Evolutionary conservation across 2,797 vertebrate species (phyloP), one percentile per base, ranked within the genome.

Genomic region (Sphaeramia orbicularis): DNA sequence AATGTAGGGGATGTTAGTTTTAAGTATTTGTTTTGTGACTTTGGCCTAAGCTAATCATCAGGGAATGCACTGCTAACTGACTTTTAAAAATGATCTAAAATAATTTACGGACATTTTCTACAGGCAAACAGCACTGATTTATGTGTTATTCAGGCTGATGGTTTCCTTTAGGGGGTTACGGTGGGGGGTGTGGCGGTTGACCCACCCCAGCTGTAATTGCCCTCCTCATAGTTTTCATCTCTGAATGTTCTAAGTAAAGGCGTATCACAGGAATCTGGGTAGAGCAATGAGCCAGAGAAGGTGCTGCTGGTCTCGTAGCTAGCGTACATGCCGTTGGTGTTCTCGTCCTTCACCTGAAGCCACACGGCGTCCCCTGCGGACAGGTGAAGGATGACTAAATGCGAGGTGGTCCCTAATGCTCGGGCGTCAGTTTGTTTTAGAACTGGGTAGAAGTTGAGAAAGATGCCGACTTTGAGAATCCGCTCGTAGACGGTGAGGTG

Each of bases 241-340:
- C n/a, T n/a, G n/a, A n/a, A n/a, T n/a, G 0, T 1, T 54, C 74
- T n/a, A 0, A 44, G 2, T 9, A 42, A 14, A 4, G 78, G 10
- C 51, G 64, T 0, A 0, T 93, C 78, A 54, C 93, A 94, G 9
- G 0, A 45, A 27, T 93, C 92, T 3, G 90, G 89, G 54, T 89
- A 47, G 16, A 93, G 86, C 48, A 94, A 54, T 76, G 68, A 93
- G 24, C 92, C 91, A 0, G 88, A 91, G 74, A 93, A 94, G 48
- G 85, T 89, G 49, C 91, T 93, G 71, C 77, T 86, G 54, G 58
- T n/a, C 50, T 93, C 91, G 0, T 1, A 0, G 4, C 67, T 58
- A 1, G 72, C 41, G 11, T 18, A 87, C 73, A 91, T 86, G 59
- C 92, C 92, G 0, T 93, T 94, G 38, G 38, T 16, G 18, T 85